Percentiles rank a stretch among this genome's conserved stretches.
Conservation (phyloP, 2,113 vertebrate genomes). For the Cavia aperea region DNA sequence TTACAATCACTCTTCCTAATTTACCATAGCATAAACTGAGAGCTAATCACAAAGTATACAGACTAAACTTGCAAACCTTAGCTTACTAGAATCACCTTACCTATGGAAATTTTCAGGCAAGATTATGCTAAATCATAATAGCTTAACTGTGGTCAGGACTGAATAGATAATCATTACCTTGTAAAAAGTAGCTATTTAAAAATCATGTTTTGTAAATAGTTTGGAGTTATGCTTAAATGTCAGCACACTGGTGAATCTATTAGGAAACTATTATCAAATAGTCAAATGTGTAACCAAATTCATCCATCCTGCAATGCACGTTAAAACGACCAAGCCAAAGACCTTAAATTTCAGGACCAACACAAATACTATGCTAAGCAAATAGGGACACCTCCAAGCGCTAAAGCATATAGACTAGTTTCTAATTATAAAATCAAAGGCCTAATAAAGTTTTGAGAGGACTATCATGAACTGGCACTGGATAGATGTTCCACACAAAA, state of each 20-base stretch:
- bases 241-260: neutral
- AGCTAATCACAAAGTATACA: neutral
- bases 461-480: neutral
- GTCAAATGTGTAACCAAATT: neutral
- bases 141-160: neutral
- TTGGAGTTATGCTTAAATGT: neutral
- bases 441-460: neutral
- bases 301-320: neutral
- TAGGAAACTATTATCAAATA: neutral
- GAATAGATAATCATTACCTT: neutral
- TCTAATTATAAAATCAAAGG: neutral
- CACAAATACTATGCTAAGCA: neutral
- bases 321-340: slow-evolving; percentile 7
- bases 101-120: neutral
- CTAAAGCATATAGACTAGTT: neutral
- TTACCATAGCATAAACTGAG: neutral
- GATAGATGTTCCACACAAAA: neutral
- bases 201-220: neutral
- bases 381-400: neutral
- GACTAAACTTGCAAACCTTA: slow-evolving; percentile 3
- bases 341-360: slow-evolving; percentile 12
- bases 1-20: neutral
- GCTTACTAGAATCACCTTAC: slow-evolving; percentile 9
- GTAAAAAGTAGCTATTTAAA: neutral
- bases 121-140: neutral